phyloP scores from a whole-genome alignment of 2,888 invertebrate species.

The Willowsia nigromaculata region DNA sequence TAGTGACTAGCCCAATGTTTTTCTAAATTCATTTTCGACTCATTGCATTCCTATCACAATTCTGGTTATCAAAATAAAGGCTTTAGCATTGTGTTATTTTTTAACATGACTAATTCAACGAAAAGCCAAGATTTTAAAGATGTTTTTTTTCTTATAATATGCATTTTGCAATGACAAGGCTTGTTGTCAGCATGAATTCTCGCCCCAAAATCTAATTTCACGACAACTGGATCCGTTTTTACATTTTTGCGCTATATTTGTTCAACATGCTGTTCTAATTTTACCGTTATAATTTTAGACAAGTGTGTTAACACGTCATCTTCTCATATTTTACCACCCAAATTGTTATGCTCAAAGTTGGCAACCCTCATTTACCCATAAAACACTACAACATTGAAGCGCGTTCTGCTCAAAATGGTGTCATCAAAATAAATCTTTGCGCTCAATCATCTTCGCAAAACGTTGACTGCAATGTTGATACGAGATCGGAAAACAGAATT shows the following conservation, averaged over 20 bases:
- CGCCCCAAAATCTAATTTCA: neutral
- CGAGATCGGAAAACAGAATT: neutral
- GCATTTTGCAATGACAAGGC: neutral
- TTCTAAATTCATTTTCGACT: neutral
- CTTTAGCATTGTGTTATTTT: neutral
- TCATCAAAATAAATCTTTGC: constrained; percentile 1
- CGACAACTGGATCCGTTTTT: neutral
- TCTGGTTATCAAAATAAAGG: neutral
- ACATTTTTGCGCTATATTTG: neutral
- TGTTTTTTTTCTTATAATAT: neutral
- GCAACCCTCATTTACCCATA: neutral
- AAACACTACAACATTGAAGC: neutral
- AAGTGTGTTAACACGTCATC: constrained; percentile 29
- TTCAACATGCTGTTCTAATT: neutral
- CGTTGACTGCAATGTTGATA: neutral
- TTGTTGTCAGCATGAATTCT: neutral
- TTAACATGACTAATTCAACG: neutral
- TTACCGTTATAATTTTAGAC: constrained; percentile 28
- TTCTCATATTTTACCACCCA: neutral
- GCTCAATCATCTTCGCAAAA: constrained; percentile 3
- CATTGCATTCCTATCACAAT: neutral
- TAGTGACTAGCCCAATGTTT: neutral
- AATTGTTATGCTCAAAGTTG: neutral
- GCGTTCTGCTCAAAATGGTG: neutral
- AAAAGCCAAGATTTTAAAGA: neutral